Conservation (phyloP, 2,797 vertebrate species). For the Echiichthys vipera region DNA sequence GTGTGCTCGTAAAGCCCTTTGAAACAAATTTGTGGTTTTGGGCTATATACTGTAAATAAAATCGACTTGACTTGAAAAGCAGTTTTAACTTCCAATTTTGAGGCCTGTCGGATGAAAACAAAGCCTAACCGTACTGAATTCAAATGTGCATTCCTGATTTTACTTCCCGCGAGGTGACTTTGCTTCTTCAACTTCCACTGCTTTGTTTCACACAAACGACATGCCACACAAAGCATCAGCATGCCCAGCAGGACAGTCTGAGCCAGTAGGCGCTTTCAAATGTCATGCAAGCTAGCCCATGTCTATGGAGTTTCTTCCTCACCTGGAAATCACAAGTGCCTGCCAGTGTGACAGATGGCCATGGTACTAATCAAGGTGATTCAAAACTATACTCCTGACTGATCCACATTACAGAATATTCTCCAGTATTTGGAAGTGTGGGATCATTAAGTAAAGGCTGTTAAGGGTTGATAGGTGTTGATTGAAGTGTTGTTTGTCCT, state of each 20-base stretch:
- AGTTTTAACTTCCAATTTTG: neutral
- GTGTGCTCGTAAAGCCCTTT: neutral
- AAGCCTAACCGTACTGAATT: neutral
- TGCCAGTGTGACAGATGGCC: constrained; percentile 68
- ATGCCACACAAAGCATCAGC: constrained; percentile 35
- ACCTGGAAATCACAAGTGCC: constrained; percentile 49
- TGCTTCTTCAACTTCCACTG: constrained; percentile 37
- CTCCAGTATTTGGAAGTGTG: neutral
- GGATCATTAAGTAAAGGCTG: constrained; percentile 17
- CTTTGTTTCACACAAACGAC: constrained; percentile 39
- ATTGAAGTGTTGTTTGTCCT: constrained; percentile 49
- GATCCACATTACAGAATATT: constrained; percentile 3
- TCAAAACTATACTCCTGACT: constrained; percentile 15
- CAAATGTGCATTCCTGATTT: neutral
- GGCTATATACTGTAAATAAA: too few relatives aligned
- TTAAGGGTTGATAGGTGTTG: constrained; percentile 51
- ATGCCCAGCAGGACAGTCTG: constrained; percentile 42
- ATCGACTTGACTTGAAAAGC: neutral
- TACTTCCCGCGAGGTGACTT: constrained; percentile 30
- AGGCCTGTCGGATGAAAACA: constrained; percentile 17
- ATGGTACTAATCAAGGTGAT: constrained; percentile 56
- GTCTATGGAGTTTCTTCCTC: constrained; percentile 37
- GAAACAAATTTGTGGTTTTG: too few relatives aligned
- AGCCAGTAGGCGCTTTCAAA: constrained; percentile 37
- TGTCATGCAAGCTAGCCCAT: constrained; percentile 1